Evolutionary conservation across 2,888 invertebrate genomes (phyloP).

Genomic region (Caenorhabditis sp.): DNA sequence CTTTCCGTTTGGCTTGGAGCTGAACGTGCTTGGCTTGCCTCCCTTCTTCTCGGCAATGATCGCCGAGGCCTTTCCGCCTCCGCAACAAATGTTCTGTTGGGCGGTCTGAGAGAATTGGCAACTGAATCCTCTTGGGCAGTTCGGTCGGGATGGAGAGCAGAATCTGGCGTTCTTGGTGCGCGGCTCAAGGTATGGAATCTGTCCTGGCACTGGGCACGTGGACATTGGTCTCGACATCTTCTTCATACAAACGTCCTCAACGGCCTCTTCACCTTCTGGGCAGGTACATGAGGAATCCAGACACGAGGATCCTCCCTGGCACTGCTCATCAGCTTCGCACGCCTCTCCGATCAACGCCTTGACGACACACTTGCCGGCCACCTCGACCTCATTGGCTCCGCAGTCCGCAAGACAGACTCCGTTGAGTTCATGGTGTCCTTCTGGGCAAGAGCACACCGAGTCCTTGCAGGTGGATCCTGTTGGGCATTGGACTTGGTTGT

Average conservation of each 20-base stretch:
- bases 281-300: slow-evolving; percentile 76
- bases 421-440: slow-evolving; percentile 75
- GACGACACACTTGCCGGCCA: slow-evolving; percentile 78
- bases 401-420: slow-evolving; percentile 75
- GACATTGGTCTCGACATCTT: slow-evolving; percentile 73
- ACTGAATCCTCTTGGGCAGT: slow-evolving; percentile 75
- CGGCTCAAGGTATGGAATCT: slow-evolving; percentile 78
- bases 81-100: slow-evolving; percentile 81
- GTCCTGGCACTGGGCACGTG: slow-evolving; percentile 80
- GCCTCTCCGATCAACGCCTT: slow-evolving; percentile 73
- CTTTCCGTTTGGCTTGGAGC: slow-evolving; percentile 60
- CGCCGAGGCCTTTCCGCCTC: slow-evolving; percentile 66
- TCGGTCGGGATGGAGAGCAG: slow-evolving; percentile 76
- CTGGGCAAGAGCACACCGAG: slow-evolving; percentile 78
- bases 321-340: slow-evolving; percentile 79
- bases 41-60: slow-evolving; percentile 52
- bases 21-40: slow-evolving; percentile 55
- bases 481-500: slow-evolving; percentile 80
- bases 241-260: slow-evolving; percentile 75
- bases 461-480: slow-evolving; percentile 76
- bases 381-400: slow-evolving; percentile 73
- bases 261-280: slow-evolving; percentile 75
- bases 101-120: slow-evolving; percentile 81
- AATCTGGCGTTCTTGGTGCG: slow-evolving; percentile 76
- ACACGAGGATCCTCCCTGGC: slow-evolving; percentile 76